phyloP scores from a whole-genome alignment of 2,113 vertebrate species.

The Pterocles orientalis region DNA sequence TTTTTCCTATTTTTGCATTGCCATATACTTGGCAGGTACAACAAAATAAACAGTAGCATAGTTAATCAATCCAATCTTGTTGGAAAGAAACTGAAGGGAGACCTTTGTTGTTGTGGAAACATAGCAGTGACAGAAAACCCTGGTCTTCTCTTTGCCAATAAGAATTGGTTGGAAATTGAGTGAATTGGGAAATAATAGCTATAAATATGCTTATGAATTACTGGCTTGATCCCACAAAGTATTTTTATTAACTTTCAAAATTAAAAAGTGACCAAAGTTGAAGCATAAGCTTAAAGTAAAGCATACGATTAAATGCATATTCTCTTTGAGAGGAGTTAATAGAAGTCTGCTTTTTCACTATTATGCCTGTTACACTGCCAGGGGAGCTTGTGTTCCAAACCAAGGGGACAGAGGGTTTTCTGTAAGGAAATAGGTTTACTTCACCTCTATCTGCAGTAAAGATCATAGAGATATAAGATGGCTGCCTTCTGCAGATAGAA shows the following conservation, averaged over 20 bases:
- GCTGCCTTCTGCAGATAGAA: slow-evolving; percentile 2
- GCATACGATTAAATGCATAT: background rate
- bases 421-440: slow-evolving; percentile 9
- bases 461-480: background rate
- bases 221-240: background rate
- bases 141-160: background rate
- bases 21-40: slow-evolving; percentile 36
- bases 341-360: background rate
- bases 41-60: slow-evolving; percentile 42
- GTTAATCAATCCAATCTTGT: slow-evolving; percentile 50
- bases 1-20: slow-evolving; percentile 49
- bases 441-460: slow-evolving; percentile 3
- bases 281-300: background rate
- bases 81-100: slow-evolving; percentile 14
- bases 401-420: background rate
- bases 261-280: background rate
- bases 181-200: slow-evolving; percentile 3
- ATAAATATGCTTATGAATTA: slow-evolving; percentile 4
- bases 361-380: background rate
- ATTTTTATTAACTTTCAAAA: slow-evolving; percentile 41
- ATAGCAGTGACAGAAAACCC: background rate
- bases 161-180: background rate
- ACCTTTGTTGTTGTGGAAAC: slow-evolving; percentile 23
- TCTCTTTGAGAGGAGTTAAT: background rate
- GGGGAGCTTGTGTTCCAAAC: background rate